Evolutionary conservation across 2,797 vertebrate species (phyloP), one percentile per base, ranked within the genome.

Genomic region (Streptopelia turtur): DNA sequence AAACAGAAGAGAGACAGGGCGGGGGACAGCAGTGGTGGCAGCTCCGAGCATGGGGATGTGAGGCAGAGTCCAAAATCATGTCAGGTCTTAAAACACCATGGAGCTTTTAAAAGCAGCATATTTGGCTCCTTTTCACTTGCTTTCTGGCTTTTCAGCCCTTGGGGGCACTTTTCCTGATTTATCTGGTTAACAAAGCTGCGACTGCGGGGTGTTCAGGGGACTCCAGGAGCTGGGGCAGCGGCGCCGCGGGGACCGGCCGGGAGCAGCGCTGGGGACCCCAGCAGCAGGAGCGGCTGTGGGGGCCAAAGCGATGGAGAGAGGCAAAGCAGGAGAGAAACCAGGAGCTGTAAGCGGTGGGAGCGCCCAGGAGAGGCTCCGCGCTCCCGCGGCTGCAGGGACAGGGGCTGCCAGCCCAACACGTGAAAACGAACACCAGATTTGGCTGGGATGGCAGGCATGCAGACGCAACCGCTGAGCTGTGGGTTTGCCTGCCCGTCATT

Each of bases 391-490:
- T 69, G 16, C 35, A 49, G 60, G 63, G 47, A 35, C 39, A 50
- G 60, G 31, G 81, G 45, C 61, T 33, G 63, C 69, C 90, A 94
- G 63, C 41, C 63, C 57, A 60, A 2, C 6, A 6, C 31, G 37
- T 83, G 85, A 83, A 88, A 92, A 79, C 76, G 35, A 47, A 91
- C 82, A 82, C 4, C 50, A 72, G 33, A 63, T 87, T 60, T 82
- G 89, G 27, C 50, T 35, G 47, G n/a, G 56, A 69, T 13, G 57
- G 49, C 39, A 84, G 78, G 53, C 60, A 31, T 39, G 24, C 49
- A 52, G 84, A 24, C 53, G 35, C 18, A 60, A 8, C 43, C 41
- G 31, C 0, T 33, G 65, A 35, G 57, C 74, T 89, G 11, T 52
- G 87, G 57, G 23, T 72, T 57, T 90, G 47, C 65, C 45, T 55